A percentile compares a stretch with the other conserved stretches of the same genome.
Conservation (phyloP, 2,888 invertebrate species). For the Hirtodrosophila trivittata region DNA sequence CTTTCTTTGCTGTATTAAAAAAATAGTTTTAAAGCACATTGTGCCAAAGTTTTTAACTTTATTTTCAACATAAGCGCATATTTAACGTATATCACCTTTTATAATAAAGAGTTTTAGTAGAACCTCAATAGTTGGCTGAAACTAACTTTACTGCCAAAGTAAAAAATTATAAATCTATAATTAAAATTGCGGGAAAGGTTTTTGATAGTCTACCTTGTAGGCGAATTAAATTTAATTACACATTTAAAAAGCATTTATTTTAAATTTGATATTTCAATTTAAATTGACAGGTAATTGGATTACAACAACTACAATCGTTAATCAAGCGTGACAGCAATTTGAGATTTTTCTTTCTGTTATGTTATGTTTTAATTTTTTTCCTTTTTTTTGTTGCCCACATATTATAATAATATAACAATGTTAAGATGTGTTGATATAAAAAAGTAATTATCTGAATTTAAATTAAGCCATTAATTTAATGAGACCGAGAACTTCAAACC, state of each 20-base stretch:
- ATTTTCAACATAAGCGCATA: too few species aligned
- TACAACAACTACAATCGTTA: slow-evolving; percentile 40
- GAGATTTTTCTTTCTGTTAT: neutral
- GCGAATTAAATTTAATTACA: slow-evolving; percentile 68
- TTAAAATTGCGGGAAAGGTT: slow-evolving; percentile 52
- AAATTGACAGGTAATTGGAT: slow-evolving; percentile 77
- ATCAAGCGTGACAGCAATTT: slow-evolving; percentile 40
- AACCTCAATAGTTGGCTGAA: neutral
- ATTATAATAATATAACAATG: too few species aligned
- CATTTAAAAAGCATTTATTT: slow-evolving; percentile 71
- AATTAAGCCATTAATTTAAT: too few species aligned
- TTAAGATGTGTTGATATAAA: too few species aligned
- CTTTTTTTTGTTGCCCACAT: slow-evolving; percentile 1
- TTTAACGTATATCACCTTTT: too few species aligned
- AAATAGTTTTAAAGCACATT: too few species aligned
- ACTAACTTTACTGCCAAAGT: neutral
- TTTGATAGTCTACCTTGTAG: slow-evolving; percentile 34
- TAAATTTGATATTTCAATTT: slow-evolving; percentile 76
- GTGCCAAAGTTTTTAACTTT: too few species aligned
- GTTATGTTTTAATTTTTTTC: too few species aligned
- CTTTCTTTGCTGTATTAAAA: too few species aligned
- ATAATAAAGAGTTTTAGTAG: too few species aligned
- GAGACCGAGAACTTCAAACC: too few species aligned
- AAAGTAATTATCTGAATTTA: too few species aligned
- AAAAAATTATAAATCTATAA: slow-evolving; percentile 64